phyloP scores from a whole-genome alignment of 2,888 invertebrate genomes.

The Cataglyphis altisquamis region DNA sequence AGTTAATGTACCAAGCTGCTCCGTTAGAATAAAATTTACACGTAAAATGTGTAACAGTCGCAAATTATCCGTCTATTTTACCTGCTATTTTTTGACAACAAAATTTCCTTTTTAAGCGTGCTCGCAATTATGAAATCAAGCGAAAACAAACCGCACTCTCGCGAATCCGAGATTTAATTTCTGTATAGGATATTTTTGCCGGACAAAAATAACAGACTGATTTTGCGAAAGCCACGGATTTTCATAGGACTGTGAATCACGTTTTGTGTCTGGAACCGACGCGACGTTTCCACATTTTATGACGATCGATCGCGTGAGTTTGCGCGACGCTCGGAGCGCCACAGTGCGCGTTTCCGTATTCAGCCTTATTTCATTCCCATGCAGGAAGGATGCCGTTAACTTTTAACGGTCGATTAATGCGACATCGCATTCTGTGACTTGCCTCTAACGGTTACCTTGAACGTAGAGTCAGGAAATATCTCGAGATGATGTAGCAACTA shows the following conservation, averaged over 20 bases:
- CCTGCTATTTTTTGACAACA: not conserved
- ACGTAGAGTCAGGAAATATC: conserved; percentile 59
- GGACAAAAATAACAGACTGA: conserved; percentile 48
- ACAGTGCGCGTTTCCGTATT: conserved; percentile 41
- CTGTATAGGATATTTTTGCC: conserved; percentile 7
- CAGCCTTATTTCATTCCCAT: conserved; percentile 64
- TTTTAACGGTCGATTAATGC: conserved; percentile 65
- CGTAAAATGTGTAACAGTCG: not conserved
- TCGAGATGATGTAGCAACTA: conserved; percentile 36
- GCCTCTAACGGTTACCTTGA: conserved; percentile 48
- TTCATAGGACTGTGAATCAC: conserved; percentile 68
- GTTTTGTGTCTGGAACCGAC: conserved; percentile 67
- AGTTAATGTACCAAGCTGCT: not conserved
- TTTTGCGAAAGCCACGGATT: conserved; percentile 60
- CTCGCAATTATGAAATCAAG: conserved; percentile 30
- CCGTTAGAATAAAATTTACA: not conserved
- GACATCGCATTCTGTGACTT: conserved; percentile 40
- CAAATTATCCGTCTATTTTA: not conserved
- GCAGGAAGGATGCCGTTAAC: conserved; percentile 50
- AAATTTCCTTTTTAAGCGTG: not conserved
- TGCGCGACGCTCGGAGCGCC: conserved; percentile 30
- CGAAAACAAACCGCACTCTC: conserved; percentile 17
- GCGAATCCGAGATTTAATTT: conserved; percentile 17
- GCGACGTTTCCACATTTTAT: conserved; percentile 71
- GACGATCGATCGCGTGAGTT: conserved; percentile 66